These are phyloP conservation scores for Tethya wilhelma DNA, from an alignment of 37 sponge, comb jelly and placozoan genomes.

Conservation along the genomic window DNA sequence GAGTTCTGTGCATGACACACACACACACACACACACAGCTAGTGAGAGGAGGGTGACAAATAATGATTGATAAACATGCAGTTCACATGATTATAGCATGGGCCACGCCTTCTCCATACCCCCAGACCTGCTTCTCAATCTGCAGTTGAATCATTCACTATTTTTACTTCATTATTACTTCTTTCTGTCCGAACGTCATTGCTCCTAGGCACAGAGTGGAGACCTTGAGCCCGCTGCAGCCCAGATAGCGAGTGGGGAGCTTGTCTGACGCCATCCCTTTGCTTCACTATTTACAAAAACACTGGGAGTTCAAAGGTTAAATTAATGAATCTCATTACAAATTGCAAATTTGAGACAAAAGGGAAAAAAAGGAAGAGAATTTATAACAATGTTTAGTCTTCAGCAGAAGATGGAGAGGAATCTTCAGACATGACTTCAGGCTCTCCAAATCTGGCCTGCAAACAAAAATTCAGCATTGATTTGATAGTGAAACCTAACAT, in stretches of 20 bases:
- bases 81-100: too few species aligned
- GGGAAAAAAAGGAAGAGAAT: too few species aligned
- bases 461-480: too few species aligned
- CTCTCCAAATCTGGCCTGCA: constrained; percentile 7
- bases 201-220: constrained; percentile 89
- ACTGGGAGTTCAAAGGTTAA: too few species aligned
- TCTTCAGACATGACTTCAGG: constrained; percentile 73
- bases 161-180: neutral
- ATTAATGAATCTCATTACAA: too few species aligned
- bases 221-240: constrained; percentile 81
- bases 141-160: neutral
- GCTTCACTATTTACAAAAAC: too few species aligned
- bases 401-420: constrained; percentile 65
- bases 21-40: neutral
- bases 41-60: neutral
- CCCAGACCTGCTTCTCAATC: too few species aligned
- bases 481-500: too few species aligned
- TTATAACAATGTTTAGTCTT: too few species aligned
- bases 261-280: too few species aligned
- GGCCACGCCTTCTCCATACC: neutral
- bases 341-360: too few species aligned
- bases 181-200: constrained; percentile 85
- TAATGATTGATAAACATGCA: too few species aligned
- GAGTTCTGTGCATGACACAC: constrained; percentile 16
- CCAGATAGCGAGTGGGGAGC: constrained; percentile 70